These are phyloP conservation scores for Benitochromis conjunctus DNA, from an alignment of 2,113 vertebrate genomes.

Conservation along the genomic window DNA sequence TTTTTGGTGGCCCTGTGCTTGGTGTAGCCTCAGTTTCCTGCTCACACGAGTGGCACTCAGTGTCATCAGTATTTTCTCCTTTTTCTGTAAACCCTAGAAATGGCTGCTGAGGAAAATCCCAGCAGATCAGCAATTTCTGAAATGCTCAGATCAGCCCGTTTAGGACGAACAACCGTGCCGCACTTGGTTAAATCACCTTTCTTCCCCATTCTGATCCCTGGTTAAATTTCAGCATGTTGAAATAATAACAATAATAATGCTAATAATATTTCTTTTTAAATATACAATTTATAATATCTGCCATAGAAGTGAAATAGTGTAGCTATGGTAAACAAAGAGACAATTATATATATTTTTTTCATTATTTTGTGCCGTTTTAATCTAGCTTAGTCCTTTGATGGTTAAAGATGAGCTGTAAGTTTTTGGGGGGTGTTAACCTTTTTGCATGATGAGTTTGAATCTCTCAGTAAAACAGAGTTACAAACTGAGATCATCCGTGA, in stretches of 20 bases:
- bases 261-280: too few relatives aligned
- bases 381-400: neutral
- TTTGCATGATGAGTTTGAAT: neutral
- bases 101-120: neutral
- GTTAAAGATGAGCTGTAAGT: neutral
- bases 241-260: too few relatives aligned
- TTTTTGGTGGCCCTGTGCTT: neutral
- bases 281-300: neutral
- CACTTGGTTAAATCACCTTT: neutral
- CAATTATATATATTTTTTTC: neutral
- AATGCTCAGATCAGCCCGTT: neutral
- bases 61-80: neutral
- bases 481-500: neutral
- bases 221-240: neutral
- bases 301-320: rapidly evolving
- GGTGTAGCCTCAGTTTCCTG: neutral
- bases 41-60: neutral
- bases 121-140: neutral
- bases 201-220: neutral
- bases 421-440: neutral
- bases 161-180: neutral
- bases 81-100: neutral
- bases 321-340: neutral
- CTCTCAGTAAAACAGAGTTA: neutral
- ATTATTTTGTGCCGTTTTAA: neutral